Conservation (phyloP, 2,797 vertebrate genomes). For the Lagorchestes hirsutus region DNA sequence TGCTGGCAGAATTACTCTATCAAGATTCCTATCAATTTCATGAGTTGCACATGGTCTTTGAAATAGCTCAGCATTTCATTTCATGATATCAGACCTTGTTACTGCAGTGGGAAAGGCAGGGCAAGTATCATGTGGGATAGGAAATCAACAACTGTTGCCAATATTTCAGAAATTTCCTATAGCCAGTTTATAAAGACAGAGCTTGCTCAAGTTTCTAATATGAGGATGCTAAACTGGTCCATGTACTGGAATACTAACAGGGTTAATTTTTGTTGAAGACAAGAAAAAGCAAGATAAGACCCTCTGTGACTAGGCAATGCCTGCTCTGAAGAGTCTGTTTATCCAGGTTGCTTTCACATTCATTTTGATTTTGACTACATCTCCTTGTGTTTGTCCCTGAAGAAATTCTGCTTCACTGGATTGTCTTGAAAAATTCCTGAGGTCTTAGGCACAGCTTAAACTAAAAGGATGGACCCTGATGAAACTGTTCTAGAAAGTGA, state of each 20-base stretch:
- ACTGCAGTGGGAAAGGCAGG: not conserved
- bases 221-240: not conserved
- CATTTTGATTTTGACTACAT: not conserved
- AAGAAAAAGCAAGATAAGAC: not conserved
- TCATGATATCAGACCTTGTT: not conserved
- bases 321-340: not conserved
- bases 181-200: not conserved
- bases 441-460: not conserved
- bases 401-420: not conserved
- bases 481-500: not conserved
- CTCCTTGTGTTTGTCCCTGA: not conserved
- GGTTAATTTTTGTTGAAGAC: not conserved
- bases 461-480: not conserved
- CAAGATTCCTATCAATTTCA: not conserved
- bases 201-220: not conserved
- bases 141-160: not conserved
- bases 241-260: not conserved
- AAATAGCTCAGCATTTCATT: not conserved
- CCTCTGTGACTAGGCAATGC: not conserved
- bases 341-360: not conserved
- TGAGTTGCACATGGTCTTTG: not conserved
- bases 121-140: not conserved
- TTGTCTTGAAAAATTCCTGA: not conserved
- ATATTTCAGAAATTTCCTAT: not conserved
- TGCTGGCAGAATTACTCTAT: not conserved